A percentile compares a stretch with the other conserved stretches of the same genome.
Conservation (phyloP, 1,140 invertebrate genomes). For the Gonatopus flavifemur region DNA sequence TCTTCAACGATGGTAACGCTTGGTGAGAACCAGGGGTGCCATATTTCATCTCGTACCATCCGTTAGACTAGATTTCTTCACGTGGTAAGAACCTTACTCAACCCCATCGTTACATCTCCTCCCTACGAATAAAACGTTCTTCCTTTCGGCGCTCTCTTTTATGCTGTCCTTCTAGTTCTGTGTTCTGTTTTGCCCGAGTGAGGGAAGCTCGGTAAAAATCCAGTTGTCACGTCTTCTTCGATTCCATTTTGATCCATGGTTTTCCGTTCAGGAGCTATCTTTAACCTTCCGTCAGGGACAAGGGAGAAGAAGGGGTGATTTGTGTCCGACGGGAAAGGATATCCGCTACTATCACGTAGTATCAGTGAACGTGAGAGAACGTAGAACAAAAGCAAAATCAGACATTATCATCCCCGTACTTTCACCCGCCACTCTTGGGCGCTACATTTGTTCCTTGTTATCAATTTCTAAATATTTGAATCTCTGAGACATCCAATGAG, state of each 20-base stretch:
- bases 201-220: slow-evolving; percentile 18
- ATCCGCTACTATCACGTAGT: no score
- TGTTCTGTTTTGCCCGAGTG: neutral
- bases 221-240: slow-evolving; percentile 27
- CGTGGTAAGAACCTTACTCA: slow-evolving; percentile 19
- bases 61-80: slow-evolving; percentile 11
- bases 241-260: slow-evolving; percentile 20
- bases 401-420: no score
- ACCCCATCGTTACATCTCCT: slow-evolving; percentile 1
- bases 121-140: slow-evolving; percentile 19
- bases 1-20: slow-evolving; percentile 13
- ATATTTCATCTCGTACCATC: slow-evolving; percentile 32
- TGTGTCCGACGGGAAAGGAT: slow-evolving; percentile 9
- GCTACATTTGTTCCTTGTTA: no score
- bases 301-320: slow-evolving; percentile 3
- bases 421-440: no score
- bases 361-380: no score
- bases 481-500: no score
- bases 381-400: no score
- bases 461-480: no score
- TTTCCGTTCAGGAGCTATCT: neutral
- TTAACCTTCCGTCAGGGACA: no score
- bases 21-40: slow-evolving; percentile 1
- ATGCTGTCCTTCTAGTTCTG: neutral
- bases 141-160: neutral